Conservation (phyloP, 2,888 invertebrate species). For the Synergus japonicus region DNA sequence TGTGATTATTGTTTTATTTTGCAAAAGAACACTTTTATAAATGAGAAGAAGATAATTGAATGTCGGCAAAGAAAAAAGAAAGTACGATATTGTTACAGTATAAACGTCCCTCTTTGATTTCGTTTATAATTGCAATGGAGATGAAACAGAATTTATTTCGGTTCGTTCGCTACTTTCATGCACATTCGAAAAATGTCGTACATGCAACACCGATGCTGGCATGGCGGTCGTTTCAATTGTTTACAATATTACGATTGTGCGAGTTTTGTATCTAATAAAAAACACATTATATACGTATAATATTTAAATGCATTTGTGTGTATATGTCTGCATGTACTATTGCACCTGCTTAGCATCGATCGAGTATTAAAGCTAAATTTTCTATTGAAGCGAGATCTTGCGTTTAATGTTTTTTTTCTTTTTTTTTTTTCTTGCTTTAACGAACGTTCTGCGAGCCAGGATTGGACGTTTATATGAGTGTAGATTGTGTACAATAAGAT, state of each 20-base stretch:
- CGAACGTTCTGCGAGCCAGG: conserved; percentile 7
- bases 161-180: conserved; percentile 55
- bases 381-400: conserved; percentile 58
- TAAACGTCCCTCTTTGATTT: conserved; percentile 2
- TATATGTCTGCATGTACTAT: conserved; percentile 58
- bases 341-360: conserved; percentile 61
- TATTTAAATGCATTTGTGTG: conserved; percentile 60
- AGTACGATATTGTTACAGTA: neutral
- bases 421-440: neutral
- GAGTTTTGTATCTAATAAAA: conserved; percentile 52
- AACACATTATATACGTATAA: conserved; percentile 12
- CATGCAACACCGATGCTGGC: conserved; percentile 57
- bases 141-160: neutral
- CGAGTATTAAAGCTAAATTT: conserved; percentile 63
- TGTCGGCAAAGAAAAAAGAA: no score
- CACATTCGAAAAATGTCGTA: conserved; percentile 61
- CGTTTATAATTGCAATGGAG: neutral
- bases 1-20: neutral
- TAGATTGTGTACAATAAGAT: neutral
- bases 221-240: conserved; percentile 51
- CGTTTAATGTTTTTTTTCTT: neutral
- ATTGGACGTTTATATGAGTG: conserved; percentile 10
- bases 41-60: no score
- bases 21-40: neutral
- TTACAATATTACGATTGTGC: conserved; percentile 65